phyloP scores from a whole-genome alignment of 1,140 invertebrate genomes.

The Macrostomum lignano region DNA sequence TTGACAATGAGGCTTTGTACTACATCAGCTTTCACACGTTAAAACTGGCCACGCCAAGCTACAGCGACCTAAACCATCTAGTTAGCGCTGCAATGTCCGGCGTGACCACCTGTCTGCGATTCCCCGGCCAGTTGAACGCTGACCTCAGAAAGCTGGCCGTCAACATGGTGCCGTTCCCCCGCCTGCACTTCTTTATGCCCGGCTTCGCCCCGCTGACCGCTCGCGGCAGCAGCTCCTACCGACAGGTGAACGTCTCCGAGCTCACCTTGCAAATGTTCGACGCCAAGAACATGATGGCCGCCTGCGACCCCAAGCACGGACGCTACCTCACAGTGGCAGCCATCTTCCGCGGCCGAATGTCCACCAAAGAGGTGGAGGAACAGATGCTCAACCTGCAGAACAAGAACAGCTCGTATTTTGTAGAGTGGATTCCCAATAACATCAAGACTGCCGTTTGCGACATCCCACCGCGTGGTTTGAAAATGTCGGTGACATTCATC shows the following conservation, averaged over 20 bases:
- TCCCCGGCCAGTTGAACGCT: too few species aligned
- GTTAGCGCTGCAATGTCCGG: conserved; percentile 37
- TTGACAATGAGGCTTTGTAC: conserved; percentile 17
- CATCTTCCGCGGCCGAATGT: conserved; percentile 10
- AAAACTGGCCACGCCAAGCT: conserved; percentile 28
- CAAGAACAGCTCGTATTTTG: conserved; percentile 13
- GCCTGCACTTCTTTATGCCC: conserved; percentile 11
- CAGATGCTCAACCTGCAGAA: background rate
- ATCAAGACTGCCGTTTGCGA: conserved; percentile 17
- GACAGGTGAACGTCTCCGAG: background rate
- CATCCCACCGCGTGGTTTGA: conserved; percentile 19
- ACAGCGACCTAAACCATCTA: conserved; percentile 34
- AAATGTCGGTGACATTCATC: conserved; percentile 24
- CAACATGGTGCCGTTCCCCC: too few species aligned
- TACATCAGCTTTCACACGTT: conserved; percentile 30
- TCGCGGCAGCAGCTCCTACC: conserved; percentile 35
- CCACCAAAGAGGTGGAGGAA: conserved; percentile 9
- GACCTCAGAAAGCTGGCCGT: conserved; percentile 15
- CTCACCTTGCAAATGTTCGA: conserved; percentile 6
- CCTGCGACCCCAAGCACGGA: conserved; percentile 41
- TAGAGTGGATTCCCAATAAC: conserved; percentile 2
- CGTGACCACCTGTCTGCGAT: too few species aligned
- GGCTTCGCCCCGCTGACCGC: conserved; percentile 10
- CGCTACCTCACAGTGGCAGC: conserved; percentile 26
- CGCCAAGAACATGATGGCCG: conserved; percentile 34